phyloP scores from a whole-genome alignment of 2,888 invertebrate genomes.

The Plagodis dolabraria region DNA sequence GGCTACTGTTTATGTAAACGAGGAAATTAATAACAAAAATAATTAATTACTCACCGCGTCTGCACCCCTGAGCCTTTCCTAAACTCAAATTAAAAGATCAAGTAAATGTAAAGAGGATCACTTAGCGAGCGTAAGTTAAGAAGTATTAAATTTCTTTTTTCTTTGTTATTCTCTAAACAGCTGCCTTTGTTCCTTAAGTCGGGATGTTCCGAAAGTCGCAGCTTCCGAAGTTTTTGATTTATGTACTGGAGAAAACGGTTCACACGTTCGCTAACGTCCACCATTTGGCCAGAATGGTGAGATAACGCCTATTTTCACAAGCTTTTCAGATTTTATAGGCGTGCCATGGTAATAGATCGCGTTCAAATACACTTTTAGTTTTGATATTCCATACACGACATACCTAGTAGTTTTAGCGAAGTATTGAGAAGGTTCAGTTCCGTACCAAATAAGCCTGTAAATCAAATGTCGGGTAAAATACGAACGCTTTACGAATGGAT shows the following conservation, averaged over 20 bases:
- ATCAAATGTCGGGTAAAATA: conserved; percentile 23
- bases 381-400: conserved; percentile 14
- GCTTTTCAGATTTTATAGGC: conserved; percentile 42
- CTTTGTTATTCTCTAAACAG: conserved; percentile 50
- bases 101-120: conserved; percentile 25
- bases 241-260: conserved; percentile 44
- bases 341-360: conserved; percentile 30
- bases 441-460: conserved; percentile 23
- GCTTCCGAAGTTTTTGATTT: conserved; percentile 66
- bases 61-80: conserved; percentile 13
- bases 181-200: conserved; percentile 54
- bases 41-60: conserved; percentile 21
- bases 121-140: conserved; percentile 31
- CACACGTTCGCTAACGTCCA: conserved; percentile 53
- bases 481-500: conserved; percentile 57
- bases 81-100: conserved; percentile 26
- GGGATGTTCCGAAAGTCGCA: conserved; percentile 51
- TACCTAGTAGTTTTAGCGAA: conserved; percentile 15
- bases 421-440: conserved; percentile 8
- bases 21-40: conserved; percentile 22
- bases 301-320: conserved; percentile 49
- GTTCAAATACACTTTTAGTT: conserved; percentile 27
- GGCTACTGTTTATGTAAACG: conserved; percentile 18
- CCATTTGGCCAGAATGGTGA: conserved; percentile 57
- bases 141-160: conserved; percentile 50